Evolutionary conservation across 2,888 invertebrate genomes (phyloP).

Genomic region (Selenia dentaria): DNA sequence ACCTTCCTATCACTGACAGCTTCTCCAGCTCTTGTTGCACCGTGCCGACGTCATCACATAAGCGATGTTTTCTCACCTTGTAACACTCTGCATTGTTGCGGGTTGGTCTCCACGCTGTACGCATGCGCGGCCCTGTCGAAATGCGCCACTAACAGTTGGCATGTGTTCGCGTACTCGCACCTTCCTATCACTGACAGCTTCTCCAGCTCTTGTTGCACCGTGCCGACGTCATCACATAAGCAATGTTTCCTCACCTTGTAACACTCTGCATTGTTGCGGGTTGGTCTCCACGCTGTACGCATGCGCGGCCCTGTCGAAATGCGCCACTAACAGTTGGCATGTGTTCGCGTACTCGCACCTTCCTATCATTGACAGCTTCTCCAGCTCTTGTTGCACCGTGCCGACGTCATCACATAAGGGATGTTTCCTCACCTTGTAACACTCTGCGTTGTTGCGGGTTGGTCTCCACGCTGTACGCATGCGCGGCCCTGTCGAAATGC

Average conservation of each 20-base stretch:
- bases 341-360: constrained; percentile 99
- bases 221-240: too few relatives aligned
- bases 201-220: too few relatives aligned
- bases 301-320: constrained; percentile 93
- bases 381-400: too few relatives aligned
- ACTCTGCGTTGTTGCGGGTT: constrained; percentile 76
- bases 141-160: too few relatives aligned
- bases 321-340: too few relatives aligned
- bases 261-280: constrained; percentile 75
- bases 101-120: constrained; percentile 85
- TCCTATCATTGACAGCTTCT: too few relatives aligned
- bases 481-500: constrained; percentile 96
- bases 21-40: too few relatives aligned
- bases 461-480: constrained; percentile 88
- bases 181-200: too few relatives aligned
- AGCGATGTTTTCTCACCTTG: constrained; percentile 64
- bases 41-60: too few relatives aligned
- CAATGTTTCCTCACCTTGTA: constrained; percentile 67
- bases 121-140: constrained; percentile 93
- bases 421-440: constrained; percentile 63
- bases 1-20: too few relatives aligned
- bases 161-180: constrained; percentile 99
- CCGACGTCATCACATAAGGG: too few relatives aligned
- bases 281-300: constrained; percentile 86
- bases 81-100: constrained; percentile 76